Percentiles rank a stretch among this genome's conserved stretches.
These are phyloP conservation scores for Passer domesticus DNA, from an alignment of 2,113 vertebrate species.

Conservation along the genomic window DNA sequence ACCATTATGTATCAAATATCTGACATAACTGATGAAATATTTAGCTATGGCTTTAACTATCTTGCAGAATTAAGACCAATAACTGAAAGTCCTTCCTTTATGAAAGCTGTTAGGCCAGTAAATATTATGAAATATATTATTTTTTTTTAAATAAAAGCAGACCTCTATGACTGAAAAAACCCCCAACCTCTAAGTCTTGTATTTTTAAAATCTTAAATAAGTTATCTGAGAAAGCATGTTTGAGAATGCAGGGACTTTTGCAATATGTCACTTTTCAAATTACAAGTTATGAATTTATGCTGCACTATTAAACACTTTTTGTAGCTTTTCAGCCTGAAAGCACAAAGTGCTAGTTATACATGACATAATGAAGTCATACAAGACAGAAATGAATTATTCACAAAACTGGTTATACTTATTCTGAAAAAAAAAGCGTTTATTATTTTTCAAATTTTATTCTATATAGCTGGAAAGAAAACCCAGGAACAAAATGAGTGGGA, in stretches of 20 bases:
- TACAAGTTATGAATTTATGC: constrained; percentile 48
- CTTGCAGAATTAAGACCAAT: not conserved
- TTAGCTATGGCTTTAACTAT: not conserved
- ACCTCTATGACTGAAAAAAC: not conserved
- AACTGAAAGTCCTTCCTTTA: not conserved
- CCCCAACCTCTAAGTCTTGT: not conserved
- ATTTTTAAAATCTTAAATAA: not conserved
- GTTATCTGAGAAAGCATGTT: not conserved
- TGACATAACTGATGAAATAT: not conserved
- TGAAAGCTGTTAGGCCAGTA: not conserved
- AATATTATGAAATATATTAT: not conserved
- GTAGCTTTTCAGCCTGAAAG: constrained; percentile 43
- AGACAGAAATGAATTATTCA: constrained; percentile 56
- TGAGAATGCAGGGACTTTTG: not conserved
- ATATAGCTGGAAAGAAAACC: not conserved
- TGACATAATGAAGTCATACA: constrained; percentile 61
- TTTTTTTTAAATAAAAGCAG: not conserved
- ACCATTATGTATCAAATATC: not conserved
- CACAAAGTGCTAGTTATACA: constrained; percentile 60
- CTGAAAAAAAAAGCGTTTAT: constrained; percentile 40
- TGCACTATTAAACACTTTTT: constrained; percentile 49
- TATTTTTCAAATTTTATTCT: not conserved
- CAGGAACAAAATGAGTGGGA: not conserved
- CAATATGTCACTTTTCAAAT: constrained; percentile 46
- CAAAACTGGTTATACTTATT: not conserved